A percentile compares a stretch with the other conserved stretches of the same genome.
These are phyloP conservation scores for Operophtera brumata DNA, from an alignment of 2,888 invertebrate genomes.

Conservation along the genomic window DNA sequence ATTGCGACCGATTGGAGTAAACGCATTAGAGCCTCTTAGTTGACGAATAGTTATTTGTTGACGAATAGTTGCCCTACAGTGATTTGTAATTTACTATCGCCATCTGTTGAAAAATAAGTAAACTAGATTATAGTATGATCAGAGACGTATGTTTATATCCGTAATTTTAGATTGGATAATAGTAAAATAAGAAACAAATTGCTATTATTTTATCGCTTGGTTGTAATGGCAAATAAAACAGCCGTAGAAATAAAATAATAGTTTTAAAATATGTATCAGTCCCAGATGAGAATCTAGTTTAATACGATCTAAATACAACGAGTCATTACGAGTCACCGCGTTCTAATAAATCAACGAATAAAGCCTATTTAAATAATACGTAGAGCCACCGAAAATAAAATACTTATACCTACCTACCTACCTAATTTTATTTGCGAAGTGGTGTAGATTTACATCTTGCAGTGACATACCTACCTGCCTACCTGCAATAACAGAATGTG, in stretches of 20 bases:
- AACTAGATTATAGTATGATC: too few relatives aligned
- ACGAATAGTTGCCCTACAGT: too few relatives aligned
- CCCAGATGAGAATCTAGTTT: background rate
- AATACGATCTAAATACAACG: constrained; percentile 5
- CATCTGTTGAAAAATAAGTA: too few relatives aligned
- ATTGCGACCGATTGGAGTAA: too few relatives aligned
- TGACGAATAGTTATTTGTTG: too few relatives aligned
- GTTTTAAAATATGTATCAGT: background rate
- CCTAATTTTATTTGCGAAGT: constrained; percentile 2
- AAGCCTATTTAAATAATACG: constrained; percentile 13
- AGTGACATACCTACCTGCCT: too few relatives aligned
- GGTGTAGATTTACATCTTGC: background rate
- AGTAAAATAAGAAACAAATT: too few relatives aligned
- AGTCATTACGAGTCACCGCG: constrained; percentile 1
- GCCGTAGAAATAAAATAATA: background rate
- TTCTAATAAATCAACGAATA: constrained; percentile 9
- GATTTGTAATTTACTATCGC: too few relatives aligned
- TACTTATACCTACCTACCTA: background rate
- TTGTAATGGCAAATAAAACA: background rate
- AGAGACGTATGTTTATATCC: too few relatives aligned
- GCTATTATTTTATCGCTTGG: background rate
- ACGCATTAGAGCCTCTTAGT: too few relatives aligned
- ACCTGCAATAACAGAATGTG: too few relatives aligned
- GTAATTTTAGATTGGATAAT: too few relatives aligned
- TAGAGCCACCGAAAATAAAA: background rate